Evolutionary conservation across 92 coral and sea anemone genomes (phyloP).

Genomic region (Paramuricea clavata): DNA sequence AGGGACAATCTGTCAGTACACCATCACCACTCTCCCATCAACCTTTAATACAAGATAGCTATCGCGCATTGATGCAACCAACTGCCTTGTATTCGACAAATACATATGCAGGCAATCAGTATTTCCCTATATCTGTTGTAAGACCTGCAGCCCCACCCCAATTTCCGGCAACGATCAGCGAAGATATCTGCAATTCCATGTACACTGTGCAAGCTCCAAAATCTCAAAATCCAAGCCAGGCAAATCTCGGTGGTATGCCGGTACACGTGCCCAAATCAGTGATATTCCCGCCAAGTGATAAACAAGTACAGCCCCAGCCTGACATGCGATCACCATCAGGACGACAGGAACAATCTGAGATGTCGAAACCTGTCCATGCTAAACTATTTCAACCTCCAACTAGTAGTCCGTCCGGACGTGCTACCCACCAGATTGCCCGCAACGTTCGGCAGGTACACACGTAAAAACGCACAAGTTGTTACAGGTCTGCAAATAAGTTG

Average conservation of each 20-base stretch:
- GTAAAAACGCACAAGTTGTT: too few species aligned
- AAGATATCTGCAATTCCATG: constrained; percentile 57
- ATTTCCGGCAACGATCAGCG: constrained; percentile 66
- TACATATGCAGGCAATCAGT: constrained; percentile 82
- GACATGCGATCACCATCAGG: constrained; percentile 70
- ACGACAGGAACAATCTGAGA: constrained; percentile 70
- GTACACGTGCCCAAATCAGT: constrained; percentile 71
- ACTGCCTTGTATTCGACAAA: constrained; percentile 80
- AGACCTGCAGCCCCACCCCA: constrained; percentile 81
- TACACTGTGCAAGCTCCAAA: constrained; percentile 76
- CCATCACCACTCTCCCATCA: constrained; percentile 93
- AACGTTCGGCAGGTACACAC: constrained; percentile 28
- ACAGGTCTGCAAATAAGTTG: too few species aligned
- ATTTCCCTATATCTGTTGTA: constrained; percentile 82
- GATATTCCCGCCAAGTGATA: constrained; percentile 69
- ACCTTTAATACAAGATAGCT: constrained; percentile 46
- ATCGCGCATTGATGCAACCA: constrained; percentile 31
- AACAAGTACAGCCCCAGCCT: constrained; percentile 66
- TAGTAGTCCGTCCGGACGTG: constrained; percentile 79
- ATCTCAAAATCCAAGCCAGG: constrained; percentile 4
- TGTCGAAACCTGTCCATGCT: constrained; percentile 94
- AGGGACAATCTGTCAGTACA: constrained; percentile 79
- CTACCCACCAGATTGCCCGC: constrained; percentile 20
- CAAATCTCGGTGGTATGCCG: constrained; percentile 57
- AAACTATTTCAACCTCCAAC: constrained; percentile 99